Conservation (phyloP, 2,888 invertebrate genomes). For the Tiliacea aurago region DNA sequence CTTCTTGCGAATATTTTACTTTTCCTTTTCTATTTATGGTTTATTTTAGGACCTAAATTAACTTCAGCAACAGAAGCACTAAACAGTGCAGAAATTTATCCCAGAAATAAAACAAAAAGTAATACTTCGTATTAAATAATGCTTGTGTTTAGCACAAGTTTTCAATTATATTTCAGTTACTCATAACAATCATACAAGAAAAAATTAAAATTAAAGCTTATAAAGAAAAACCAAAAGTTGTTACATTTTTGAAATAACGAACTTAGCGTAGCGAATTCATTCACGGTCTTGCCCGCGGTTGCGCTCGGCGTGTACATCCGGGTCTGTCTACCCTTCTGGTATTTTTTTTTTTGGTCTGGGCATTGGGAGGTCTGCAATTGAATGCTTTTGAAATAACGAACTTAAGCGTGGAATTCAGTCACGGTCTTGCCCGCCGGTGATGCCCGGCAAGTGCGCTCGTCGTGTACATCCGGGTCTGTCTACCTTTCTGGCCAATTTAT, state of each 20-base stretch:
- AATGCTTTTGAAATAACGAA: not conserved
- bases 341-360: too few relatives aligned
- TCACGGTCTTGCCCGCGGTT: not conserved
- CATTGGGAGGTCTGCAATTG: too few relatives aligned
- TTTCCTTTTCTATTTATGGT: not conserved
- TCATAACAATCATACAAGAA: slow-evolving; percentile 40
- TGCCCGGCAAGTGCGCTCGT: too few relatives aligned
- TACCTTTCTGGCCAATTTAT: too few relatives aligned
- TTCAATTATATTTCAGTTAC: slow-evolving; percentile 42
- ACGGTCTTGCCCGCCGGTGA: not conserved
- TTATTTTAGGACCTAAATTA: not conserved
- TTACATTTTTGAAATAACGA: slow-evolving; percentile 3
- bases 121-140: slow-evolving; percentile 34
- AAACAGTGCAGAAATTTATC: not conserved
- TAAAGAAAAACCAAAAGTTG: slow-evolving; percentile 19
- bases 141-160: slow-evolving; percentile 37
- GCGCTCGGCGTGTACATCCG: too few relatives aligned
- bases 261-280: slow-evolving; percentile 9
- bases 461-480: too few relatives aligned
- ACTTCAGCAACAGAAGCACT: not conserved
- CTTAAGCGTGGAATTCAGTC: slow-evolving; percentile 4
- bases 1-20: not conserved
- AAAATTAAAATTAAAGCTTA: slow-evolving; percentile 54
- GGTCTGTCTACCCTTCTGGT: too few relatives aligned
- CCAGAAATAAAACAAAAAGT: slow-evolving; percentile 56